These are phyloP conservation scores for Maniola hyperantus DNA, from an alignment of 2,888 invertebrate species.

Conservation along the genomic window DNA sequence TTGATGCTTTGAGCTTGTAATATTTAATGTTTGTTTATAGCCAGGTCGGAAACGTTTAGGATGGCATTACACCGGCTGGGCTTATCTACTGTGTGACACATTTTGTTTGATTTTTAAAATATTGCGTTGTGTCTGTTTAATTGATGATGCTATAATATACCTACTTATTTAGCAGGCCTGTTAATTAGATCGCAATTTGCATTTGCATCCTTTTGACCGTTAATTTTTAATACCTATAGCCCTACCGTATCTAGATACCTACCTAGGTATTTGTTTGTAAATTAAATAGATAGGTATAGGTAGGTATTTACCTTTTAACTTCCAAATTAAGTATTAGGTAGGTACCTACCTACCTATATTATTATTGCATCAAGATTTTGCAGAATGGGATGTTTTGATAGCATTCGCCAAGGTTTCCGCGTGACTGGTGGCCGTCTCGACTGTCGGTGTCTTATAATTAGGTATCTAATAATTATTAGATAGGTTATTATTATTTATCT, in stretches of 20 bases:
- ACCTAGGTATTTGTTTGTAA: too few species aligned
- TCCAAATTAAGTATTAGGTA: not conserved
- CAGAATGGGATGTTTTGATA: constrained; percentile 19
- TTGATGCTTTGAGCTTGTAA: constrained; percentile 68
- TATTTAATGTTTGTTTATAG: constrained; percentile 75
- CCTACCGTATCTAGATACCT: too few species aligned
- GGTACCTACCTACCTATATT: not conserved
- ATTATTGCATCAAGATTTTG: not conserved
- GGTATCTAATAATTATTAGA: constrained; percentile 34
- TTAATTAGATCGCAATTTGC: constrained; percentile 15
- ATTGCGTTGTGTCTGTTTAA: constrained; percentile 48
- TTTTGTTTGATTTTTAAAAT: constrained; percentile 58
- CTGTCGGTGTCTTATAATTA: constrained; percentile 35
- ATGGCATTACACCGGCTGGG: constrained; percentile 35
- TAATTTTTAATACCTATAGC: too few species aligned
- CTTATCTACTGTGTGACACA: constrained; percentile 52
- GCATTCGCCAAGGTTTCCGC: constrained; percentile 36
- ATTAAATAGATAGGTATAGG: too few species aligned
- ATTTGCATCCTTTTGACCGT: not conserved
- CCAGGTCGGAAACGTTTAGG: constrained; percentile 55
- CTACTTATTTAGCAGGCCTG: constrained; percentile 16
- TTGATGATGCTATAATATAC: constrained; percentile 41
- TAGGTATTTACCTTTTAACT: not conserved
- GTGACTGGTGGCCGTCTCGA: constrained; percentile 35
- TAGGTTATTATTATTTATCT: not conserved